Evolutionary conservation across 2,797 vertebrate genomes (phyloP).

Genomic region (Echiichthys vipera): DNA sequence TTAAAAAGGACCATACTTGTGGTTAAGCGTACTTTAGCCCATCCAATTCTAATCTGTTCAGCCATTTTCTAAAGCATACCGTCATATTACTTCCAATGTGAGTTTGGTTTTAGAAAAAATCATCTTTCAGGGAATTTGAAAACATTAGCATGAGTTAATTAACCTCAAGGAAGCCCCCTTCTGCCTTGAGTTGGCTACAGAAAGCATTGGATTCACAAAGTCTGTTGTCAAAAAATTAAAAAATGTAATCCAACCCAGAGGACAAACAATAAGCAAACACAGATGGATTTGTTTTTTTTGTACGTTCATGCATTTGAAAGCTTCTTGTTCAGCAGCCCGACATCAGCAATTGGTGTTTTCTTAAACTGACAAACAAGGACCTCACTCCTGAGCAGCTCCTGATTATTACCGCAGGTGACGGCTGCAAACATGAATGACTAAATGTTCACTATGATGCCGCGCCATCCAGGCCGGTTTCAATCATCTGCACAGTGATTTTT

Average conservation of each 20-base stretch:
- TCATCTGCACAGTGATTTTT: conserved; percentile 15
- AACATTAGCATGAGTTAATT: conserved; percentile 29
- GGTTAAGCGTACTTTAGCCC: background rate
- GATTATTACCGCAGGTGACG: background rate
- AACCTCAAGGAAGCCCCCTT: background rate
- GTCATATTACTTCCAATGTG: background rate
- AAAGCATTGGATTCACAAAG: background rate
- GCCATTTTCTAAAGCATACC: background rate
- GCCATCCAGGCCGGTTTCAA: background rate
- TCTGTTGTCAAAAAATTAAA: background rate
- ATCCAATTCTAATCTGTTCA: background rate
- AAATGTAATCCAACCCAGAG: background rate
- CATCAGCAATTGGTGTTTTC: background rate
- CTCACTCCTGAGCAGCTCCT: conserved; percentile 1
- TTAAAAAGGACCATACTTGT: background rate
- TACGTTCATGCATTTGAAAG: background rate
- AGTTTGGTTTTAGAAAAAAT: background rate
- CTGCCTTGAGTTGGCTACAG: background rate
- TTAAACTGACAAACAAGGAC: background rate
- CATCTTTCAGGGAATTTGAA: background rate
- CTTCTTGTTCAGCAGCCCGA: conserved; percentile 1
- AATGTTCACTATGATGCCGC: background rate
- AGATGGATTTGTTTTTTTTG: background rate
- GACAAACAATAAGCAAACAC: background rate
- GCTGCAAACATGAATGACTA: background rate